These are phyloP conservation scores for Eurystomus glaucurus DNA, from an alignment of 2,797 vertebrate species.

Conservation along the genomic window DNA sequence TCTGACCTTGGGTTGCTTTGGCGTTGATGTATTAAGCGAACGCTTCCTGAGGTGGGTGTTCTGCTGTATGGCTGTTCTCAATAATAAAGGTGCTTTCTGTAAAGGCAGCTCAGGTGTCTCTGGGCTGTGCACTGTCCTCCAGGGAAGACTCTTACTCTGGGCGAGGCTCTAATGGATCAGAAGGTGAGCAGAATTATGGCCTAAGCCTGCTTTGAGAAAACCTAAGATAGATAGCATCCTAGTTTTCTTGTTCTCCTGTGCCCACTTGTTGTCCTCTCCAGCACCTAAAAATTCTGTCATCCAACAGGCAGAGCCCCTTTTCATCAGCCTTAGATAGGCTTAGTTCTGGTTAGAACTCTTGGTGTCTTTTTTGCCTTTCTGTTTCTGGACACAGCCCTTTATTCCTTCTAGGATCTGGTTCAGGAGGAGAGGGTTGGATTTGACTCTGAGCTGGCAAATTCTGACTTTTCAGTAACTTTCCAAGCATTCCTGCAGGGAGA, in stretches of 20 bases:
- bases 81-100: accelerated
- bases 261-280: neutral
- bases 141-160: accelerated
- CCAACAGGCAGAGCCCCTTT: neutral
- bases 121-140: neutral
- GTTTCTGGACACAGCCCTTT: neutral
- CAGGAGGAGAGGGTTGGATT: neutral
- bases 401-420: neutral
- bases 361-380: neutral
- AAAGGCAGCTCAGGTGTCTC: neutral
- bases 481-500: conserved; percentile 78
- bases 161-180: neutral
- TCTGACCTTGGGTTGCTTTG: accelerated
- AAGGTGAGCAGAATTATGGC: neutral
- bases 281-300: neutral
- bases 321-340: neutral
- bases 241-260: neutral
- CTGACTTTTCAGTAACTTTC: conserved; percentile 74
- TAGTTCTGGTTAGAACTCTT: neutral
- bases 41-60: accelerated
- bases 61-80: too few relatives aligned
- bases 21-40: accelerated
- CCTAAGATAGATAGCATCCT: accelerated
- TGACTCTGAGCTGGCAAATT: conserved; percentile 64
- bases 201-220: neutral